A percentile compares a stretch with the other conserved stretches of the same genome.
These are phyloP conservation scores for Varroa destructor DNA, from an alignment of 1,140 invertebrate genomes.

Conservation along the genomic window DNA sequence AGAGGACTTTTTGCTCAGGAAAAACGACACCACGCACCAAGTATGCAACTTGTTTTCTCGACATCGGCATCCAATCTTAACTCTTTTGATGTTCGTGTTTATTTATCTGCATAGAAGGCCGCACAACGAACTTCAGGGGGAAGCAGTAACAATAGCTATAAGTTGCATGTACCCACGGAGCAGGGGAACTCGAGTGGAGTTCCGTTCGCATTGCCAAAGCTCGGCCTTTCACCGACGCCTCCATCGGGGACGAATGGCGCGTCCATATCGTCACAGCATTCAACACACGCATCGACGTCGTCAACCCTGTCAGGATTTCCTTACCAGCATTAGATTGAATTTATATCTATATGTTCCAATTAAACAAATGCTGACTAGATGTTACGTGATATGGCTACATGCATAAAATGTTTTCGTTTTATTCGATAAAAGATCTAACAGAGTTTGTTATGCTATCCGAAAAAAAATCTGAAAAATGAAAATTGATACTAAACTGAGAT, in stretches of 20 bases:
- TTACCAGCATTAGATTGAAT: neutral
- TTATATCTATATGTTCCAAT: neutral
- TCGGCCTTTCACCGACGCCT: conserved; percentile 18
- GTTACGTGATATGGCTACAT: neutral
- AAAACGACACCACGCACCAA: neutral
- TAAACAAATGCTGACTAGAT: neutral
- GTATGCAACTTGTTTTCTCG: neutral
- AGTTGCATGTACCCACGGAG: conserved; percentile 5
- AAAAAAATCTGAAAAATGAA: too few relatives aligned
- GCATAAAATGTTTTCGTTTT: neutral
- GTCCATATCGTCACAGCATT: too few relatives aligned
- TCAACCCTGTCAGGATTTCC: neutral
- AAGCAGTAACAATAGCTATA: conserved; percentile 15
- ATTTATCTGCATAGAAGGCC: neutral
- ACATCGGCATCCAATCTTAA: neutral
- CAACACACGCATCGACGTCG: neutral
- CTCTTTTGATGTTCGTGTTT: neutral
- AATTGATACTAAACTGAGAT: too few relatives aligned
- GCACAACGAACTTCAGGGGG: too few relatives aligned
- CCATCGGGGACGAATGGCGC: neutral
- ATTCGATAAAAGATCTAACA: neutral
- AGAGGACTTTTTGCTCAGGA: neutral
- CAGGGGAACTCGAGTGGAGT: neutral
- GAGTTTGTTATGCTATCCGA: too few relatives aligned
- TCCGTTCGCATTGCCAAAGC: conserved; percentile 15